These are phyloP conservation scores for Phlogophora meticulosa DNA, from an alignment of 2,888 invertebrate species.

Conservation along the genomic window DNA sequence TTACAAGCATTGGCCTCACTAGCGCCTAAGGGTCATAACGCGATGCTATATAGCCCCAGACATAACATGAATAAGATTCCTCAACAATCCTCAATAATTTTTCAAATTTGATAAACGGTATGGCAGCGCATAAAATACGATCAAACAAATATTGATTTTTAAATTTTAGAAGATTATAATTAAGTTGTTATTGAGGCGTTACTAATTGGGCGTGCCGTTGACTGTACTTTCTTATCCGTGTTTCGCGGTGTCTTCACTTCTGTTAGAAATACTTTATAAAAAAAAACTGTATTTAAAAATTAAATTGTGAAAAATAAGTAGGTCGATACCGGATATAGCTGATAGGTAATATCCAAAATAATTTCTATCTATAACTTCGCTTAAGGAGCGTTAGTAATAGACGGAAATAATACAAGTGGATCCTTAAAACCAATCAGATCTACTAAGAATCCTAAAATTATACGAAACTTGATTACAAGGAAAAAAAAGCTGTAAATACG, in stretches of 20 bases:
- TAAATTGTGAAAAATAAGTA: not conserved
- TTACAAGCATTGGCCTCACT: no score
- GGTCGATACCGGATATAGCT: no score
- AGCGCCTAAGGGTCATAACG: no score
- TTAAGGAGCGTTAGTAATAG: constrained; percentile 8
- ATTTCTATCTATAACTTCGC: no score
- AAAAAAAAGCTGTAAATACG: not conserved
- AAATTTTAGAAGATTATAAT: no score
- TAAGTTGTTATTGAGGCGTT: not conserved
- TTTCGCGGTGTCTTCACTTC: not conserved
- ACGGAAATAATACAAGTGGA: not conserved
- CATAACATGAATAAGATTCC: no score
- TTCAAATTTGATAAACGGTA: no score
- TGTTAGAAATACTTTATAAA: not conserved
- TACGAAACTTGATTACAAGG: not conserved
- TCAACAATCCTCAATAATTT: no score
- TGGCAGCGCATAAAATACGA: no score
- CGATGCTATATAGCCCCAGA: no score
- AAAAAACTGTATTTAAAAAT: not conserved
- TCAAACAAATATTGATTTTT: no score
- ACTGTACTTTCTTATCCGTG: not conserved
- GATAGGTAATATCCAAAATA: no score
- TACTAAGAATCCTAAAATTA: not conserved
- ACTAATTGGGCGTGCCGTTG: not conserved
- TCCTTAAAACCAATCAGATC: not conserved